Evolutionary conservation across 2,797 vertebrate genomes (phyloP), one percentile per base, ranked within the genome.

Genomic region (Bradypus variegatus): DNA sequence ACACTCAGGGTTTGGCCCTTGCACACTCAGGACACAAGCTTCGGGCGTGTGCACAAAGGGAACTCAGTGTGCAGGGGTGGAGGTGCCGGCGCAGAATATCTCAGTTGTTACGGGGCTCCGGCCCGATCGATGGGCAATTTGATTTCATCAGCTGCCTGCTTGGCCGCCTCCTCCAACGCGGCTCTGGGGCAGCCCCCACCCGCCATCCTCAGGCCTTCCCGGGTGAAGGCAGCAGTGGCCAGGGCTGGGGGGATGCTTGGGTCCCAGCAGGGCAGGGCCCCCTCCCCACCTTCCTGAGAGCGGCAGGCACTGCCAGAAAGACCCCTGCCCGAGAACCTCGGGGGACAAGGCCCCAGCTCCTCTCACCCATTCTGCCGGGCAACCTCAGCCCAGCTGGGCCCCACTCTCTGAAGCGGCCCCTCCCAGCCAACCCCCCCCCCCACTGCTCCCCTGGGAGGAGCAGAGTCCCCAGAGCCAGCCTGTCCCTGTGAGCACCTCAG

Each of bases 81-180:
- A 50, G 64, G 65, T 91, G 80, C 95, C 64, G 86, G 87, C 95
- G 91, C 86, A 65, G 93, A 96, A 97, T 94, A 96, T 97, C 97
- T 98, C 97, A 97, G 96, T 97, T 97, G 95, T 91, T 73, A 90
- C 82, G 53, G 72, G 88, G 94, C 95, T 91, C 86, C 94, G 29
- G 84, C 92, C 94, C 76, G 72, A 98, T 98, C 97, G 83, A 98
- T 98, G 96, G 95, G 96, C 97, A 97, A 97, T 97, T 97, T 97
- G 97, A 97, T 97, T 97, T 96, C 97, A 98, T 97, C 97, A 97
- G 97, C 76, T 12, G 88, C 80, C 81, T 72, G 83, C 92, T 94
- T 64, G 9, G 95, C 92, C 45, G 77, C 92, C 96, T 94, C 94
- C 94, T 93, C 95, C 93, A 76, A 14, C 64, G 18, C 41, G 77